Evolutionary conservation across 2,113 vertebrate species (phyloP).

Genomic region (Arvicanthis niloticus): DNA sequence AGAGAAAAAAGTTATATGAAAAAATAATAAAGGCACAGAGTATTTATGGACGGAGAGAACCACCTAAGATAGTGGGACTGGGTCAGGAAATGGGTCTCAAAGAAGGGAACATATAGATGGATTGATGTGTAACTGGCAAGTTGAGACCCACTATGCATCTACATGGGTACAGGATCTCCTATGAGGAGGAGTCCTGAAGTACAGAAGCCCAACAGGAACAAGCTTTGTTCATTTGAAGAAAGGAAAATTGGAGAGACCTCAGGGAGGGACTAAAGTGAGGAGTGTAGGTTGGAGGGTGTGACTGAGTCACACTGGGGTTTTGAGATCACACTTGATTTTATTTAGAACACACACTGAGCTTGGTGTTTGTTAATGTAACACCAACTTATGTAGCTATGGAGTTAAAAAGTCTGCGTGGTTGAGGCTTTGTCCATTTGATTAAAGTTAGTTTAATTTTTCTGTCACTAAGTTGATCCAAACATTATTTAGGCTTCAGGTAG

Average conservation of each 20-base stretch:
- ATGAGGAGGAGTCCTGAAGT: not conserved
- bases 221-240: not conserved
- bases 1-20: not conserved
- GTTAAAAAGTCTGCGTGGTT: not conserved
- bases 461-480: not conserved
- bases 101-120: not conserved
- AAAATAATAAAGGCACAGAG: not conserved
- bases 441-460: conserved; percentile 19
- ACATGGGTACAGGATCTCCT: not conserved
- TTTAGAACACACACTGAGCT: not conserved
- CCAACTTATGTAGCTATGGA: not conserved
- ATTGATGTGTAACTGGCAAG: not conserved
- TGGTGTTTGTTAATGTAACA: not conserved
- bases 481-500: not conserved
- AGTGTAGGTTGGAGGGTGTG: not conserved
- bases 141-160: not conserved
- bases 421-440: not conserved
- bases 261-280: not conserved
- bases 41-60: not conserved
- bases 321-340: not conserved
- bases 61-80: not conserved
- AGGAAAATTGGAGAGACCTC: not conserved
- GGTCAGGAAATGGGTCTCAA: not conserved
- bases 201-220: not conserved
- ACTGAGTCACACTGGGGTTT: not conserved